These are phyloP conservation scores for Saccopteryx leptura DNA, from an alignment of 2,113 vertebrate genomes.

Conservation along the genomic window DNA sequence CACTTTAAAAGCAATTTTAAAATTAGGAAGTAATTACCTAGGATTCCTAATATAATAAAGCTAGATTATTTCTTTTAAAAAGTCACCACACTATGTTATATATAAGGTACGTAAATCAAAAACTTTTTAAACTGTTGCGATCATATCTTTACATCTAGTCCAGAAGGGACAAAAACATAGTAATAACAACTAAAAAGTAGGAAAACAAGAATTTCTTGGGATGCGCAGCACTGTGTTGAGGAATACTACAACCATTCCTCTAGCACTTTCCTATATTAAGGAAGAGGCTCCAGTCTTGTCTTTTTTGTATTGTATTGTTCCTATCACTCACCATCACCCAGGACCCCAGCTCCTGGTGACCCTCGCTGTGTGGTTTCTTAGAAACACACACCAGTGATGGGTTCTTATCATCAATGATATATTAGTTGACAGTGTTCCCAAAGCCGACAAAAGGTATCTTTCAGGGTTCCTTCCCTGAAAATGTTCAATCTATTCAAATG, in stretches of 20 bases:
- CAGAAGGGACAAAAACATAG: not conserved
- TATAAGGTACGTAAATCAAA: not conserved
- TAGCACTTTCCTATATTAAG: no score
- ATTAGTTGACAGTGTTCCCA: not conserved
- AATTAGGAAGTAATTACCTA: constrained; percentile 5
- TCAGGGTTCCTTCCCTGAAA: not conserved
- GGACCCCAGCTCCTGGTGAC: not conserved
- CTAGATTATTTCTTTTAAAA: constrained; percentile 36
- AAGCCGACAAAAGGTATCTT: not conserved
- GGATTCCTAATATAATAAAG: not conserved
- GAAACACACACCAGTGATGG: not conserved
- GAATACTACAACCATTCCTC: no score
- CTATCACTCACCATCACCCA: not conserved
- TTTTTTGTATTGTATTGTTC: not conserved
- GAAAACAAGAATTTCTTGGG: not conserved
- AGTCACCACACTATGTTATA: not conserved
- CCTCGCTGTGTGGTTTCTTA: not conserved
- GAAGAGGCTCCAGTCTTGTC: not conserved
- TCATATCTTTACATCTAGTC: not conserved
- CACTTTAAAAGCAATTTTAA: constrained; percentile 45
- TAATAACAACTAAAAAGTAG: not conserved
- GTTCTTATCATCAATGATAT: not conserved
- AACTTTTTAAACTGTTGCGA: not conserved
- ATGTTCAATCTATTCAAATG: not conserved
- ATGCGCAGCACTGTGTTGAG: not conserved